These are phyloP conservation scores for Megaustenia siamemsis DNA, from an alignment of 2,888 invertebrate species.

Conservation along the genomic window DNA sequence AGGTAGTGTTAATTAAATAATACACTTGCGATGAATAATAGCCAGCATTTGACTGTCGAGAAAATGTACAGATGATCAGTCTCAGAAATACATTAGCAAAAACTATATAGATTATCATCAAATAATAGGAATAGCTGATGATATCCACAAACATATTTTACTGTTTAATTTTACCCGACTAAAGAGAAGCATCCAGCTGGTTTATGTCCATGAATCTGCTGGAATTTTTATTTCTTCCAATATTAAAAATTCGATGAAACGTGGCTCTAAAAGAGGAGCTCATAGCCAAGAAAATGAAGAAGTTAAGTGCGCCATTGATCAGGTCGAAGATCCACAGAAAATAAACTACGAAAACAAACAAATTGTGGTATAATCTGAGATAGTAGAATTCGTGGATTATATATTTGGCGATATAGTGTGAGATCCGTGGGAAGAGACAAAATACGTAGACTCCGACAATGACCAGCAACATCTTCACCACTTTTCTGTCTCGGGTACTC, in stretches of 20 bases:
- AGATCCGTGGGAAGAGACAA: conserved; percentile 34
- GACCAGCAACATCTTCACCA: conserved; percentile 42
- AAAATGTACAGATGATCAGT: too few relatives aligned
- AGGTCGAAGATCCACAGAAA: conserved; percentile 22
- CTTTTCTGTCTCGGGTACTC: conserved; percentile 28
- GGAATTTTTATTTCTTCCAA: background rate
- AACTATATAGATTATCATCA: too few relatives aligned
- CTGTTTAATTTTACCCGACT: too few relatives aligned
- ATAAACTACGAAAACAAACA: conserved; percentile 16
- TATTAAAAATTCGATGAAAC: conserved; percentile 2
- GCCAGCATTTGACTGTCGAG: too few relatives aligned
- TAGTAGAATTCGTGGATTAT: conserved; percentile 38
- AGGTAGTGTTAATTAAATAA: too few relatives aligned
- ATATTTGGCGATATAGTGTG: conserved; percentile 30
- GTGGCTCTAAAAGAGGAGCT: conserved; percentile 39
- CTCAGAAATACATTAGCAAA: too few relatives aligned
- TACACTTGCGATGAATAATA: too few relatives aligned
- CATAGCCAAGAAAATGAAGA: conserved; percentile 38
- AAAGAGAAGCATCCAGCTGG: background rate
- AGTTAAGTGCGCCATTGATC: conserved; percentile 24
- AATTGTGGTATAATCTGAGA: conserved; percentile 29
- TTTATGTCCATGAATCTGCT: background rate
- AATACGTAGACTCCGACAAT: conserved; percentile 29
- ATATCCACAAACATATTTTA: too few relatives aligned
- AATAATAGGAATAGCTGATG: too few relatives aligned